phyloP scores from a whole-genome alignment of 53 echinoderm and acorn worm species.

The Echinometra lucunter region DNA sequence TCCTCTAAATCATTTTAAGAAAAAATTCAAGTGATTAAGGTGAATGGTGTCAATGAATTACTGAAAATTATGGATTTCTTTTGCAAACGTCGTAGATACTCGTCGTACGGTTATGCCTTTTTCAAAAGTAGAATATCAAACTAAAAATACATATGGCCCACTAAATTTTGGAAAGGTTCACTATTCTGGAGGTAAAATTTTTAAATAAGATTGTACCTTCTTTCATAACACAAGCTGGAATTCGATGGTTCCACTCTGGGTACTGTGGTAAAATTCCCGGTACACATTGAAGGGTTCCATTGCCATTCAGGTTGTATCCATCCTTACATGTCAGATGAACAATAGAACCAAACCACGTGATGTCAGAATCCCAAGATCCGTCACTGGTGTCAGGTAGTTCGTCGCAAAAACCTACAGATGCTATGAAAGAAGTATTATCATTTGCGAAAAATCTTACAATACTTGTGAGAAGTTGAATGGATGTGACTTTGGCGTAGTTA shows the following conservation, averaged over 20 bases:
- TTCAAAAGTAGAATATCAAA: too few species aligned
- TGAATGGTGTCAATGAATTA: too few species aligned
- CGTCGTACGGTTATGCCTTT: too few species aligned
- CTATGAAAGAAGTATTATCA: not conserved
- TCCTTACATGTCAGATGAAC: not conserved
- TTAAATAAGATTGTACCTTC: not conserved
- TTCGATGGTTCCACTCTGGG: not conserved
- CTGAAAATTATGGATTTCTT: too few species aligned
- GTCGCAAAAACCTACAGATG: not conserved
- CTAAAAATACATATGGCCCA: too few species aligned
- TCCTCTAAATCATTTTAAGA: too few species aligned
- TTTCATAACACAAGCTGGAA: not conserved
- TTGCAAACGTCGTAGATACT: too few species aligned
- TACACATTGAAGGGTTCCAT: not conserved
- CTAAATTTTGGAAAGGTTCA: not conserved
- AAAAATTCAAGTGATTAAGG: too few species aligned
- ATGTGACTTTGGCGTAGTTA: too few species aligned
- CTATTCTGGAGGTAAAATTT: not conserved
- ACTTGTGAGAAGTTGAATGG: not conserved
- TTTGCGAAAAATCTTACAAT: not conserved
- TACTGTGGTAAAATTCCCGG: not conserved
- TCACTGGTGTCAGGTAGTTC: not conserved
- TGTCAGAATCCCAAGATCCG: not conserved
- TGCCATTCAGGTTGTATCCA: not conserved
- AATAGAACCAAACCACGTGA: conserved; percentile 19